Evolutionary conservation across 1,140 invertebrate genomes (phyloP).

Genomic region (Tribolium madens): DNA sequence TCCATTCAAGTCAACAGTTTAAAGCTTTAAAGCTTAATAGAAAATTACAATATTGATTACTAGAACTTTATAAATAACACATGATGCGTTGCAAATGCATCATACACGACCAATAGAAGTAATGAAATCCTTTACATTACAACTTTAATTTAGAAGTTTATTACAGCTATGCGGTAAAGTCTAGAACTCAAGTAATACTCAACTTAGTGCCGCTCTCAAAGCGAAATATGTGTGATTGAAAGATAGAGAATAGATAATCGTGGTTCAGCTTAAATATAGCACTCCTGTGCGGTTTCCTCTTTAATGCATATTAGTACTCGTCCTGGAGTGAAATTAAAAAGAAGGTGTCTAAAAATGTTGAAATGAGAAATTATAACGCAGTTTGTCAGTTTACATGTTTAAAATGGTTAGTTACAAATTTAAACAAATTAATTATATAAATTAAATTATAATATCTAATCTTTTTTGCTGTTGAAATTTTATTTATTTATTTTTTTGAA

Average conservation of each 20-base stretch:
- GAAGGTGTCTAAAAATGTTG: background rate
- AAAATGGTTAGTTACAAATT: no score
- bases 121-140: conserved; percentile 8
- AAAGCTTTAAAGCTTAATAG: background rate
- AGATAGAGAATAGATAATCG: background rate
- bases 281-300: no score
- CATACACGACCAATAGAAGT: background rate
- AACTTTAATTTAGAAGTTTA: conserved; percentile 11
- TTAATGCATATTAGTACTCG: no score
- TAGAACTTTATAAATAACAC: background rate
- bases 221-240: conserved; percentile 3
- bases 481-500: no score
- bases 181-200: background rate
- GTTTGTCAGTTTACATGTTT: no score
- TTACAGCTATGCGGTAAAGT: conserved; percentile 14
- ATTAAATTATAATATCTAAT: no score
- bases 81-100: background rate
- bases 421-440: no score
- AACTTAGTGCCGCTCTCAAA: background rate
- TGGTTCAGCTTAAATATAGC: background rate
- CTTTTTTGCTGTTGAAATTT: no score
- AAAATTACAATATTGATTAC: no score
- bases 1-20: background rate
- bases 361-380: no score
- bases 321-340: background rate